Conservation (phyloP, 1,140 invertebrate species). For the Polypedilum vanderplanki region DNA sequence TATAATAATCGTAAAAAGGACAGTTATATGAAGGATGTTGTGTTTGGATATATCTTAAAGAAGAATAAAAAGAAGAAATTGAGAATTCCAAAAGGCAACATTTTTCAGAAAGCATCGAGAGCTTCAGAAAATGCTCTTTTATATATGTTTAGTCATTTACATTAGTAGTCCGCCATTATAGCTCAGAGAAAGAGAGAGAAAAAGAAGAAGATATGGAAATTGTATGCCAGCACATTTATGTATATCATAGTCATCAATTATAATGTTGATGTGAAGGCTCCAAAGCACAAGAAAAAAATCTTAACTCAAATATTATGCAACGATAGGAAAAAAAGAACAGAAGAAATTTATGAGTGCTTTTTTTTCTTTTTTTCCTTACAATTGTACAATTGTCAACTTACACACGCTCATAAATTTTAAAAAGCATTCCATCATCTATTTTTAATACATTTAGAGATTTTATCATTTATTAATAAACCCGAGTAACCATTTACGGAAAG, state of each 20-base stretch:
- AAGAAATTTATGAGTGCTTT: not conserved
- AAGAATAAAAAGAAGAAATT: not conserved
- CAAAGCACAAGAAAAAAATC: not conserved
- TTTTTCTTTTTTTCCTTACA: no score
- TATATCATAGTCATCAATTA: constrained; percentile 19
- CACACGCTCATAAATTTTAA: no score
- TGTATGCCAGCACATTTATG: constrained; percentile 17
- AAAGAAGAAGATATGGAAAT: constrained; percentile 5
- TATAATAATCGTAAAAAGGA: constrained; percentile 16
- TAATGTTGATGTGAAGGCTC: constrained; percentile 4
- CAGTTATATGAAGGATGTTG: not conserved
- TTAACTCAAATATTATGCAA: constrained; percentile 14
- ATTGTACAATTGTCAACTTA: no score
- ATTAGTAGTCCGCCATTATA: constrained; percentile 6
- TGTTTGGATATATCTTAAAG: not conserved
- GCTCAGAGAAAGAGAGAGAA: not conserved
- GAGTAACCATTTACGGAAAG: no score
- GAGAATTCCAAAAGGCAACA: not conserved
- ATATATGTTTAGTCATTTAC: constrained; percentile 14
- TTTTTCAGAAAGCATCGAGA: not conserved
- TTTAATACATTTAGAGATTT: no score
- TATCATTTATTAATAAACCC: no score
- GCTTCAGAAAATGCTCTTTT: not conserved
- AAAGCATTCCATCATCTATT: no score
- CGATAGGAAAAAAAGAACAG: not conserved